Conservation (phyloP, 2,888 invertebrate genomes). For the Limnephilus rhombicus region DNA sequence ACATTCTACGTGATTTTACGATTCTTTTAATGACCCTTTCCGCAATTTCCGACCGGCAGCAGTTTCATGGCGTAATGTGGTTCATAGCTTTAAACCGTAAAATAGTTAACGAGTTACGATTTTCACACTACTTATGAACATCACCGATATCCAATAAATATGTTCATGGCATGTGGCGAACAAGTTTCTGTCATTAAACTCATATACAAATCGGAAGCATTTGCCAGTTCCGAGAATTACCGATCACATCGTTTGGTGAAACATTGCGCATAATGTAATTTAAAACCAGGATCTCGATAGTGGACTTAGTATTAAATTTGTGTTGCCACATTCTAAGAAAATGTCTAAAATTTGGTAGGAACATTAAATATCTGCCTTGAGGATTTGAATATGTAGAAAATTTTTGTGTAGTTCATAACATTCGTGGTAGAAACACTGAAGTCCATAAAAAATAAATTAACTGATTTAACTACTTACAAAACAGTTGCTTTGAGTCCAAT, state of each 20-base stretch:
- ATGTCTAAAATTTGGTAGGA: no score
- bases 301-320: no score
- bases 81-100: constrained; percentile 10
- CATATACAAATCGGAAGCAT: neutral
- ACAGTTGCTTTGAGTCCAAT: no score
- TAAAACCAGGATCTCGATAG: no score
- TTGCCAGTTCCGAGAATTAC: neutral
- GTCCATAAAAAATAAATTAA: no score
- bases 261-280: neutral
- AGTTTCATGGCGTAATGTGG: constrained; percentile 23
- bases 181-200: neutral
- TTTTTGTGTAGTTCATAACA: no score
- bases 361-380: no score
- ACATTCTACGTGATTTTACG: constrained; percentile 31
- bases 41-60: constrained; percentile 37
- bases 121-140: neutral
- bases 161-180: neutral
- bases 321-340: no score
- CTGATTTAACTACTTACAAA: no score
- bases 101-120: constrained; percentile 11
- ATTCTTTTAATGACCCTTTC: constrained; percentile 32
- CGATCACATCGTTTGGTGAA: neutral
- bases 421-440: no score
- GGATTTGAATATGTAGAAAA: no score
- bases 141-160: neutral